Evolutionary conservation across 2,113 vertebrate genomes (phyloP).

Genomic region (Donacobius atricapilla): DNA sequence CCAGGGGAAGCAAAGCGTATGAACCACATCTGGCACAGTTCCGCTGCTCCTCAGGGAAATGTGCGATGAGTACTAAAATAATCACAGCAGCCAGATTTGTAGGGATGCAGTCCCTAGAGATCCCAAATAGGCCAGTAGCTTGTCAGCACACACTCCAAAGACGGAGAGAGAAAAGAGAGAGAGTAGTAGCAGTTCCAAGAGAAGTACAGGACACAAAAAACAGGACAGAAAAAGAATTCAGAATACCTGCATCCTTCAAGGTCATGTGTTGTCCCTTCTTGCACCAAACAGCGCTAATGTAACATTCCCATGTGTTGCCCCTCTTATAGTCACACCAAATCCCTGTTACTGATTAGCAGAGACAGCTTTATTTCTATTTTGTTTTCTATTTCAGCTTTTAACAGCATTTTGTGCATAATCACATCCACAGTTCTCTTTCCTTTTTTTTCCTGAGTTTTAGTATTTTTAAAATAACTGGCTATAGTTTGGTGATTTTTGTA

Average conservation of each 20-base stretch:
- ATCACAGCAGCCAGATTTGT: neutral
- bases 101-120: neutral
- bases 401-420: neutral
- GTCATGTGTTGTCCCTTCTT: neutral
- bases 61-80: fast-evolving
- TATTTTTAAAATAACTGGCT: neutral
- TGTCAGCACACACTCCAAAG: neutral
- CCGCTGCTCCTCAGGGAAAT: neutral
- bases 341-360: neutral
- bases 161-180: neutral
- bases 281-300: neutral
- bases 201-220: neutral
- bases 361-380: neutral
- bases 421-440: neutral
- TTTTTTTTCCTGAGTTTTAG: neutral
- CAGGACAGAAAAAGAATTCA: neutral
- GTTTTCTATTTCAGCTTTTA: neutral
- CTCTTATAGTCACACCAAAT: neutral
- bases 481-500: neutral
- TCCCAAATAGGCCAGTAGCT: neutral
- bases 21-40: neutral
- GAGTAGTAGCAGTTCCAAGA: neutral
- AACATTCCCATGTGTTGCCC: neutral
- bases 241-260: neutral
- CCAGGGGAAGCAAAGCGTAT: neutral